Evolutionary conservation across 2,797 vertebrate genomes (phyloP), one percentile per base, ranked within the genome.

Genomic region (Phoebastria nigripes): DNA sequence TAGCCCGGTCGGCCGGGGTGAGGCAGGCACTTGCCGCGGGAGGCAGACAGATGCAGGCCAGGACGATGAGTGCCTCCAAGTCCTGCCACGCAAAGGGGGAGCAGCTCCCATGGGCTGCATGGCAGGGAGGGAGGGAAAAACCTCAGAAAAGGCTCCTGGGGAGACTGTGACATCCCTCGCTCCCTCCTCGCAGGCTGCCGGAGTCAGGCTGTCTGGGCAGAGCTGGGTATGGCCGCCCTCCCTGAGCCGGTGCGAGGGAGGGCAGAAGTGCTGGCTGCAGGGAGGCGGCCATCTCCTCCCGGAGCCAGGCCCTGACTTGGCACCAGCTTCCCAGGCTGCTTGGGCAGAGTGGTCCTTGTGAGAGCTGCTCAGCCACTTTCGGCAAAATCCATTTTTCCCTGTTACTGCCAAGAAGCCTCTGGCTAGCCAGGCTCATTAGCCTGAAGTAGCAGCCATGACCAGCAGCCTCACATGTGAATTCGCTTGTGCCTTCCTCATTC

Each of bases 181-280:
- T 79, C 18, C 19, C 20, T 76, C 35, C n/a, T 73, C 0, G 0
- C 12, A n/a, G 39, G 44, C 56, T 67, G 44, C 54, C 1, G 3
- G 21, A 4, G 37, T 31, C 37, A 11, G 35, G 21, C 29, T 52
- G 28, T 9, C 47, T 19, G 62, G 44, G 70, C 46, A 89, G 66
- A 54, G 35, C 54, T 47, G 44, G 1, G 2, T 11, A 12, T 0
- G 0, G 41, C 70, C 35, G 28, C 29, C 41, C 59, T n/a, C 29
- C 1, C 10, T 6, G 33, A 41, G 55, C 37, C 0, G 0, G 4
- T 1, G 11, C 0, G 3, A 80, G 29, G 54, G 54, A 56, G 37
- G 56, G 33, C 25, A 52, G 61, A 63, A 42, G 14, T 26, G 28
- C 31, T n/a, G 66, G 25, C 6, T 51, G 54, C 54, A 18, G 22